phyloP scores from a whole-genome alignment of 2,797 vertebrate genomes.

The Manis crassicaudata region DNA sequence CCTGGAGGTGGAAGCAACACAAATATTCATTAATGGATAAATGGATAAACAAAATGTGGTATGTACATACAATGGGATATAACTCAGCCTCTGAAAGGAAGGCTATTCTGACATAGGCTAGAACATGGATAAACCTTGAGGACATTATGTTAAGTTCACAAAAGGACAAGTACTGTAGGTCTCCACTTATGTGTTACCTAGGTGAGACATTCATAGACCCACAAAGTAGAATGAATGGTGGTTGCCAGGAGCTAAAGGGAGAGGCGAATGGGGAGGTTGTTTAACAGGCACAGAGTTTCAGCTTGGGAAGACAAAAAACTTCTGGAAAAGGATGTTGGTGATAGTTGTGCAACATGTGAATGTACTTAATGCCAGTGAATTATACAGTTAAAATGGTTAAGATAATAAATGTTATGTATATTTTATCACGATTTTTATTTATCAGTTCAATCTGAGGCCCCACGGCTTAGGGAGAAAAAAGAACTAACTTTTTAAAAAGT shows the following conservation, averaged over 20 bases:
- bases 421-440: neutral
- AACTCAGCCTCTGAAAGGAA: neutral
- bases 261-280: accelerated
- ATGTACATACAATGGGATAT: neutral
- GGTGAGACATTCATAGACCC: neutral
- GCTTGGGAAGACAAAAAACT: neutral
- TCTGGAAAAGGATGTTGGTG: neutral
- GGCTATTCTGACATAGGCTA: neutral
- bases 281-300: neutral
- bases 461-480: neutral
- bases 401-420: neutral
- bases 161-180: neutral
- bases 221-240: neutral
- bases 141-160: neutral
- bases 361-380: neutral
- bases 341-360: neutral
- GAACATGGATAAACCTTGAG: neutral
- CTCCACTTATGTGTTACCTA: neutral
- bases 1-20: neutral
- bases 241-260: neutral
- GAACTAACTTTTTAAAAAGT: neutral
- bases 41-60: neutral
- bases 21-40: neutral
- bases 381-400: neutral
- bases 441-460: neutral